Base-by-base conservation (phyloP, 1,140 invertebrate genomes). In the Leptopilina boulardi region DNA sequence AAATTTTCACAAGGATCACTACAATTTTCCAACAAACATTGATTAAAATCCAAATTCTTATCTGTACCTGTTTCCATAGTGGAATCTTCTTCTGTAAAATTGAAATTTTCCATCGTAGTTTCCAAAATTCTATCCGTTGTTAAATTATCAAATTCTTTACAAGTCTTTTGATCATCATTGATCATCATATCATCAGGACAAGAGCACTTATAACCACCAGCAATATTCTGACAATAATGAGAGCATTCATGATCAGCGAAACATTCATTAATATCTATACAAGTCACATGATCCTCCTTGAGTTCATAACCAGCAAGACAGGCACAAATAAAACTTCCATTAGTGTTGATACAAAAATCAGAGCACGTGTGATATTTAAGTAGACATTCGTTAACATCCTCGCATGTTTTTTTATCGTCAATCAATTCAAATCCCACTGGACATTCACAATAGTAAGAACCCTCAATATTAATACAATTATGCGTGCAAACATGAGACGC, bases 401-500 rank as follows among this genome's bases (percentile, higher is more conserved):
- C 88, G 78, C 94, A 95, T 13, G 83, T 92, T 89, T 80, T 92
- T 85, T 87, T 92, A 87, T 91, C 93, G 5, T 51, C 54, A 23
- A 91, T 92, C 86, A 94, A 93, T 44, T 93, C 91, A 85, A 95
- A 95, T 0, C 96, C 96, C 56, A 93, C 93, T 76, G 95, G 94
- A 87, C 97, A 98, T 23, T 94, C 93, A 88, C 97, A 98, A 80
- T 94, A 94, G 86, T 96, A 97, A 0, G 95, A 95, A 5, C 96
- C 96, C 88, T 95, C 94, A 82, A 93, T 93, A 85, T 98, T 98
- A 83, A 95, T 93, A 86, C 96, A 97, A 1, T 93, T 92, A 11
- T 96, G 95, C 1, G 90, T 86, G 73, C 93, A 93, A 71, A 92
- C 92, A 0, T 91, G 88, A 44, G 89, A 75, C 0, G 81, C 73